Evolutionary conservation across 2,888 invertebrate genomes (phyloP).

Genomic region (Listrodromus nycthemerus): DNA sequence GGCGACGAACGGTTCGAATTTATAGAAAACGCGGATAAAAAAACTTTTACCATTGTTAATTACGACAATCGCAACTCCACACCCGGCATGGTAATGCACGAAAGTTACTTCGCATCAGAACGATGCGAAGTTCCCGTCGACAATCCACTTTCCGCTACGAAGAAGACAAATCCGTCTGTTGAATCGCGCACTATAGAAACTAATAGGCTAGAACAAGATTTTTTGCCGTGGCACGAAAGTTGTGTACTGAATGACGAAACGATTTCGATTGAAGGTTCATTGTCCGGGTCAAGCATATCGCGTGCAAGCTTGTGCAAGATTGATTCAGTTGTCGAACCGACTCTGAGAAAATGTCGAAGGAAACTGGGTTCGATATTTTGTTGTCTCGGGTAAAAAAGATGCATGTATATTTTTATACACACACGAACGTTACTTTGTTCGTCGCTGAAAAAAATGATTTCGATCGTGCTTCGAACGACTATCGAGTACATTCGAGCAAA

Average conservation of each 20-base stretch:
- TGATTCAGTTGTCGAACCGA: conserved; percentile 47
- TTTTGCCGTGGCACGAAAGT: conserved; percentile 67
- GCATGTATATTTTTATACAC: background rate
- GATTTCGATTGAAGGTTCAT: conserved; percentile 66
- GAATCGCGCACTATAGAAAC: background rate
- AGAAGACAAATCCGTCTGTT: background rate
- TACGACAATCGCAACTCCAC: background rate
- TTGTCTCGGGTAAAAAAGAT: conserved; percentile 60
- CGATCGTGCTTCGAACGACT: no score
- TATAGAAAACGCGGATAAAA: conserved; percentile 16
- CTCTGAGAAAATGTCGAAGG: conserved; percentile 50
- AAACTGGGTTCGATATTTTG: conserved; percentile 64
- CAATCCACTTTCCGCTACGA: background rate
- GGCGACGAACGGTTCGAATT: conserved; percentile 38
- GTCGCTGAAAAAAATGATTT: no score
- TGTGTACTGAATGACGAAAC: conserved; percentile 47
- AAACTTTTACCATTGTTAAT: conserved; percentile 42
- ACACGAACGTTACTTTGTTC: no score
- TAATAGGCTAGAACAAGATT: conserved; percentile 29
- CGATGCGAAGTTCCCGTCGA: background rate
- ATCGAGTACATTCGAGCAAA: no score
- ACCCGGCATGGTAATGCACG: conserved; percentile 25
- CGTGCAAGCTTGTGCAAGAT: conserved; percentile 49
- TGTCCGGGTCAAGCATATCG: conserved; percentile 66
- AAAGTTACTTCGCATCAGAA: conserved; percentile 46